Base-by-base conservation (phyloP, 2,113 vertebrate species). In the Laticauda colubrina region DNA sequence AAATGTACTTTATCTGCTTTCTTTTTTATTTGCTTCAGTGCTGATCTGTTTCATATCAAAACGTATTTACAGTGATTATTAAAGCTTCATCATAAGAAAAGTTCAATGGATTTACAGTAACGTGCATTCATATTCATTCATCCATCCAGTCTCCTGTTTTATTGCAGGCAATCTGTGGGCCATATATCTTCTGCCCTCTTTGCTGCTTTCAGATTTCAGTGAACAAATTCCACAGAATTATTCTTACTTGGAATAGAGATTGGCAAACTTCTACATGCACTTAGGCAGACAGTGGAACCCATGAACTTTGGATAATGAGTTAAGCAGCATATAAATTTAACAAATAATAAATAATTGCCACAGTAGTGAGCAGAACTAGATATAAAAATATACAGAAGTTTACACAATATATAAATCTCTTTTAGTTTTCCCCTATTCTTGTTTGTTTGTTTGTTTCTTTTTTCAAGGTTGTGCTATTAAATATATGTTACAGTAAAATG, bases 1-100 rank as follows among this genome's bases (percentile, higher is more conserved):
- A 90, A 92, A 59, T 90, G 92, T 94, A 94, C 91, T 43, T 21
- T 53, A 88, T 53, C 53, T 91, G 85, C 91, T 91, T 91, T 93
- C 45, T 24, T 94, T 92, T 87, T 92, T 55, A 18, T 53, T 55
- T 81, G 29, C 87, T 92, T 92, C 15, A 90, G 91, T 39, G 34
- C 26, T 93, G 93, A 64, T 91, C 90, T n/a, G 93, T 26, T 75
- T 55, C 90, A 23, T 88, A 95, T 43, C 90, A n/a, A 55, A 89
- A 85, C 39, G 92, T 95, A 81, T 20, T 11, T 88, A 54, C 59
- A 64, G 92, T 90, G 64, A 92, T 75, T 69, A n/a, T 69, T 34
- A 2, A 69, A 69, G 5, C 29, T 69, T n/a, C n/a, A 75, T 75
- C 29, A 34, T 34, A 34, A 18, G 14, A 75, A 64, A 29, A 64